Evolutionary conservation across 2,888 invertebrate genomes (phyloP).

Genomic region (Protula sp.): DNA sequence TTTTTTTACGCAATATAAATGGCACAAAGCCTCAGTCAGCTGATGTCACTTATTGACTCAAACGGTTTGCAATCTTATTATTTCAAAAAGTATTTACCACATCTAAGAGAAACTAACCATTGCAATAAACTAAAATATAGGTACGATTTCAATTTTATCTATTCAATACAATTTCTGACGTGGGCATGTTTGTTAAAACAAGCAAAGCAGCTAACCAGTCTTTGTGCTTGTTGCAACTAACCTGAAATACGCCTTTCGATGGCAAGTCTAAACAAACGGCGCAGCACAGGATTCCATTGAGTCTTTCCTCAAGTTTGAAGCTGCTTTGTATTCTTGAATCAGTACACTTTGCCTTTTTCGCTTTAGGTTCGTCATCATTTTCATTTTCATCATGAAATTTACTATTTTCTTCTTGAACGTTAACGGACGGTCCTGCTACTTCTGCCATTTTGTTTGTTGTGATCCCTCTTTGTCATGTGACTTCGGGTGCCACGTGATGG

Average conservation of each 20-base stretch:
- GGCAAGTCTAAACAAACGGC: slow-evolving; percentile 94
- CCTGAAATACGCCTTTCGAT: slow-evolving; percentile 86
- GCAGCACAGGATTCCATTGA: slow-evolving; percentile 92
- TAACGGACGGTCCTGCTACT: not conserved
- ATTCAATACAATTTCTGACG: too few species aligned
- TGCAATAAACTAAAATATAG: too few species aligned
- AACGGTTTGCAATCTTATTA: too few species aligned
- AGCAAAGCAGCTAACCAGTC: too few species aligned
- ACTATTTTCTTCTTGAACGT: not conserved
- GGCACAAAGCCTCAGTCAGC: not conserved
- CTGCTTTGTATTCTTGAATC: not conserved
- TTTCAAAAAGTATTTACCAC: not conserved
- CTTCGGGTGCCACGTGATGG: too few species aligned
- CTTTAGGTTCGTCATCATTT: slow-evolving; percentile 9
- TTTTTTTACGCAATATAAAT: too few species aligned
- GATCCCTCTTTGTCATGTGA: too few species aligned
- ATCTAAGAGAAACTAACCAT: too few species aligned
- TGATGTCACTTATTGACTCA: too few species aligned
- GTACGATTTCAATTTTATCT: too few species aligned
- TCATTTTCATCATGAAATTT: not conserved
- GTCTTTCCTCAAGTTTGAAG: slow-evolving; percentile 68
- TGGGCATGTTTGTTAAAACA: not conserved
- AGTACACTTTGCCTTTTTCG: slow-evolving; percentile 13
- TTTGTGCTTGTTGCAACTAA: slow-evolving; percentile 45
- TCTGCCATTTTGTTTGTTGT: not conserved